phyloP scores from a whole-genome alignment of 2,797 vertebrate genomes.

The Anomalospiza imberbis region DNA sequence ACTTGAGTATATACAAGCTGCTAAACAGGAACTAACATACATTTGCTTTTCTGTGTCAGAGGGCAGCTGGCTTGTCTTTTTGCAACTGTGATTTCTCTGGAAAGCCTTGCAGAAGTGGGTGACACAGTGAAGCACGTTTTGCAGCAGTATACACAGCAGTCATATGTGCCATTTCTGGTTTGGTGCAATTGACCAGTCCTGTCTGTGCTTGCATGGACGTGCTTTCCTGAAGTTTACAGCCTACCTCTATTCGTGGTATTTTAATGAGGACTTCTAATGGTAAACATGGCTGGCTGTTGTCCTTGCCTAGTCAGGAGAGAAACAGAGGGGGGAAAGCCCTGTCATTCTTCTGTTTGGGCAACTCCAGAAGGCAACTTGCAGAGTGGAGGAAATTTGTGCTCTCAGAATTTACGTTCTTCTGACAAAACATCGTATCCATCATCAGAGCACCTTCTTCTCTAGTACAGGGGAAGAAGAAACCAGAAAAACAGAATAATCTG shows the following conservation, averaged over 20 bases:
- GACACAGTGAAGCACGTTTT: background rate
- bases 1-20: background rate
- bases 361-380: rapidly evolving
- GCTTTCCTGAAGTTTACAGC: background rate
- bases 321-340: background rate
- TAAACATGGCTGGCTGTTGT: background rate
- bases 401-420: background rate
- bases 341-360: background rate
- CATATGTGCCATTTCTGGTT: background rate
- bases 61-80: background rate
- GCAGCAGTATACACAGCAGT: background rate
- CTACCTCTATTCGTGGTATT: background rate
- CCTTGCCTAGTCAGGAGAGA: background rate
- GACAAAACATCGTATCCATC: too few relatives aligned
- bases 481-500: background rate
- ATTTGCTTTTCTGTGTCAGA: background rate
- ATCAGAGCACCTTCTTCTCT: background rate
- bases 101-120: background rate
- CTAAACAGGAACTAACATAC: background rate
- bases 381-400: background rate
- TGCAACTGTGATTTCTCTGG: background rate
- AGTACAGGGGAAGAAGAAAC: background rate
- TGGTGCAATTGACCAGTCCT: background rate
- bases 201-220: background rate
- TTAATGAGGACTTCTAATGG: background rate